Conservation (phyloP, 2,113 vertebrate genomes). For the Vimba vimba region DNA sequence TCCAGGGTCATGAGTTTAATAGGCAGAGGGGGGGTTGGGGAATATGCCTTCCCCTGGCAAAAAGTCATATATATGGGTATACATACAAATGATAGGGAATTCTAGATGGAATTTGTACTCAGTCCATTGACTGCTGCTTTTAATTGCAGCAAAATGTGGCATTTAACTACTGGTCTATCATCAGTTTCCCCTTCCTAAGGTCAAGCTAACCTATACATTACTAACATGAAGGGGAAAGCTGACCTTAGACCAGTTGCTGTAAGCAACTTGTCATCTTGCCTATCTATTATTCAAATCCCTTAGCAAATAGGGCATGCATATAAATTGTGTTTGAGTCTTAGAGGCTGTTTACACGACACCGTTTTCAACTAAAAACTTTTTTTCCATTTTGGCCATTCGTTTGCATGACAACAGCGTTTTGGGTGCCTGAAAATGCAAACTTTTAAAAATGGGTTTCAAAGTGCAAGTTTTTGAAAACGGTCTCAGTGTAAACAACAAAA, state of each 20-base stretch:
- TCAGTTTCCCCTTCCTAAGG: not conserved
- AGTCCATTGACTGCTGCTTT: not conserved
- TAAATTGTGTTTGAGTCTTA: too few species aligned
- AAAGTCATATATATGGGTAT: not conserved
- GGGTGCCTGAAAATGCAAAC: too few species aligned
- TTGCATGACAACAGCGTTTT: too few species aligned
- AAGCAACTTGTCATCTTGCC: not conserved
- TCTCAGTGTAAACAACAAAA: too few species aligned
- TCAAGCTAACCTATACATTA: not conserved
- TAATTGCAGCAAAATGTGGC: not conserved
- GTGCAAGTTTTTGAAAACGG: too few species aligned
- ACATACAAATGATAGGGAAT: not conserved
- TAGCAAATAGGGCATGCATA: not conserved
- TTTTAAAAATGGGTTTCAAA: too few species aligned
- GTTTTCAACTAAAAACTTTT: too few species aligned
- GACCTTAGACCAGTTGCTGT: not conserved
- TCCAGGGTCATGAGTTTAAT: not conserved
- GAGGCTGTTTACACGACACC: too few species aligned
- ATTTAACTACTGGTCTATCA: not conserved
- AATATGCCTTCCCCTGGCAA: not conserved
- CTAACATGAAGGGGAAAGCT: not conserved
- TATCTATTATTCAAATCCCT: not conserved
- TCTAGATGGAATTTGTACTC: not conserved
- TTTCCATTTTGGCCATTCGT: too few species aligned
- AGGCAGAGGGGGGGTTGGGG: too few species aligned